Evolutionary conservation across 2,113 vertebrate genomes (phyloP).

Genomic region (Neogale vison): DNA sequence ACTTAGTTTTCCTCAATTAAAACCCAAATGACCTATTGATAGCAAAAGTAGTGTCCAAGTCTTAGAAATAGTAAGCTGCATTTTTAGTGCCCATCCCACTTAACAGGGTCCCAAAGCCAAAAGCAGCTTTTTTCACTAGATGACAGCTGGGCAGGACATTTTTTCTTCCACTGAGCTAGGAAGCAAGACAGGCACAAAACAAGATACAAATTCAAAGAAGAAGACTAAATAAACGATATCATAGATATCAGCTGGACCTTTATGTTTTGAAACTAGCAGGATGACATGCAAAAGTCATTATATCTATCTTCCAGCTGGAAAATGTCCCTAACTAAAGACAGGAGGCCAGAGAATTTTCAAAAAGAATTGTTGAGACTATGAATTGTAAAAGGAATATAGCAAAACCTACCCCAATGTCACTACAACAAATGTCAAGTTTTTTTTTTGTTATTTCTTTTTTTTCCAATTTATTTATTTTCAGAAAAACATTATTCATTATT

Average conservation of each 20-base stretch:
- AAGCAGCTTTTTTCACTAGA: background rate
- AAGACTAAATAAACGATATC: slow-evolving; percentile 45
- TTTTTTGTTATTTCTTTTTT: too few species aligned
- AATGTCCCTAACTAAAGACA: slow-evolving; percentile 16
- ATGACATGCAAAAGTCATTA: background rate
- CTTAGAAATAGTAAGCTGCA: background rate
- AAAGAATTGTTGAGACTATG: background rate
- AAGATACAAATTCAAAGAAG: slow-evolving; percentile 41
- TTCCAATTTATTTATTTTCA: too few species aligned
- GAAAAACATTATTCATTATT: too few species aligned
- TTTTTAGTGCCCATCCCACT: background rate
- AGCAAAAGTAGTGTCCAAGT: background rate
- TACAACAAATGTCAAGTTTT: slow-evolving; percentile 42
- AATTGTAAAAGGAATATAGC: background rate
- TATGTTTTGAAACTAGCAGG: background rate
- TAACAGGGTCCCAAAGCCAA: background rate
- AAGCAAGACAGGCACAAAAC: slow-evolving; percentile 33
- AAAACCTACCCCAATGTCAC: slow-evolving; percentile 23
- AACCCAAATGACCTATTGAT: background rate
- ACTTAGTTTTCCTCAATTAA: background rate
- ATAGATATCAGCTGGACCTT: background rate
- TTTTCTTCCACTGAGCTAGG: background rate
- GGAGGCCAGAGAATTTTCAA: background rate
- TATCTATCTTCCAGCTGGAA: slow-evolving; percentile 44
- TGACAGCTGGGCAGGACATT: background rate